Base-by-base conservation (phyloP, 2,888 invertebrate species). In the Taenaris catops region DNA sequence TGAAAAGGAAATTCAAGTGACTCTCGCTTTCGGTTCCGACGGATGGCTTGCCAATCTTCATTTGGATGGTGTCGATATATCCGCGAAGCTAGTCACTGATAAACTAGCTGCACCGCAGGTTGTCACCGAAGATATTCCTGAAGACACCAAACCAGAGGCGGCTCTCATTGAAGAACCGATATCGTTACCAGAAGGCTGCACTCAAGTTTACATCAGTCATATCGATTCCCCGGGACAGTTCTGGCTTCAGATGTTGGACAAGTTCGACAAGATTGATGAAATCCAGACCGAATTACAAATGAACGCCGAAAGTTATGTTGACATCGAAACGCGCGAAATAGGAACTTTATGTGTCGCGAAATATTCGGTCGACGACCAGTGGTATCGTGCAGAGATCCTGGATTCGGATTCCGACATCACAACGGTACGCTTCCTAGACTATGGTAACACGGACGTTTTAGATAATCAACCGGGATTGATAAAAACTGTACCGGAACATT, bases 301-400 rank as follows among this genome's bases (percentile, higher is more conserved):
- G 9, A 79, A 88, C 4, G 88, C 90, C 0, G 61, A 68, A 0
- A 63, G 69, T 0, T 87, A 90, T 59, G 62, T 87, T 0, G 84
- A 89, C 18, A 64, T 92, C 4, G 87, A 88, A 35, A 89, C 67
- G 33, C 86, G 89, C 1, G 89, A 90, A 25, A 79, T 90, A 35
- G 91, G 92, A 3, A 88, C 90, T 0, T 57, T 91, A 0, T 94
- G 94, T 51, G 87, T 92, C 26, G 96, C 97, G 0, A 91, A 93
- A 56, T 97, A 95, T 66, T 90, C 92, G 0, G 92, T 91, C 1
- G 96, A 98, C 61, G 92, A 93, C 20, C 89, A 90, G 45, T 99
- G 98, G 98, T 98, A 98, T 69, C 89, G 98, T 38, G 98, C 97
- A 0, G 92, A 92, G 60, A 92, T 98, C 4, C 89, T 97, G 20